These are phyloP conservation scores for Micrasema minimum DNA, from an alignment of 1,140 invertebrate species.

Conservation along the genomic window DNA sequence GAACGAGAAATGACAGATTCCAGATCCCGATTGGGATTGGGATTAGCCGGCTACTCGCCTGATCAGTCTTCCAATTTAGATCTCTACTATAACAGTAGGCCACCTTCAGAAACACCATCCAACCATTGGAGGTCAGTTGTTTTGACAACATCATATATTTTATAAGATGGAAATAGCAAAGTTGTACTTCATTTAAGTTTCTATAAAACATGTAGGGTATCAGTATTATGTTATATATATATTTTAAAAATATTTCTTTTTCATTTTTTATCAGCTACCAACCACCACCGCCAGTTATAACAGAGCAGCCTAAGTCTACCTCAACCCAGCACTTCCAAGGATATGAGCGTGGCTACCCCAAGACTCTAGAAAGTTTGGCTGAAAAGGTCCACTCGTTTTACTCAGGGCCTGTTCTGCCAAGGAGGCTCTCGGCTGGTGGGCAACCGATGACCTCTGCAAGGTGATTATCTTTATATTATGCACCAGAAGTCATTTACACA, in stretches of 20 bases:
- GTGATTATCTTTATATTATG: slow-evolving; percentile 15
- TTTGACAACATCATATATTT: slow-evolving; percentile 2
- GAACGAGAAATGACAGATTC: slow-evolving; percentile 73
- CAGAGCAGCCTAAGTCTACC: slow-evolving; percentile 85
- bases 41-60: slow-evolving; percentile 68
- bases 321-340: slow-evolving; percentile 82
- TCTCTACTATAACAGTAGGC: slow-evolving; percentile 83
- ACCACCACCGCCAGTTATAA: slow-evolving; percentile 84
- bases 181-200: not conserved
- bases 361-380: slow-evolving; percentile 88
- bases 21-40: slow-evolving; percentile 76
- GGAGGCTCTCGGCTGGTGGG: slow-evolving; percentile 66
- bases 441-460: slow-evolving; percentile 58
- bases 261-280: slow-evolving; percentile 63
- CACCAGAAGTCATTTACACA: too few relatives aligned
- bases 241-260: too few relatives aligned
- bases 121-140: slow-evolving; percentile 51
- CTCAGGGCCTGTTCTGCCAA: slow-evolving; percentile 63
- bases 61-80: slow-evolving; percentile 77
- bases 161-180: not conserved
- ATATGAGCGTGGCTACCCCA: slow-evolving; percentile 86
- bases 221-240: not conserved
- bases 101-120: slow-evolving; percentile 62
- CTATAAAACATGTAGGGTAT: not conserved
- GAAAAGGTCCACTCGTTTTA: slow-evolving; percentile 91